A percentile compares a stretch with the other conserved stretches of the same genome.
These are phyloP conservation scores for Cybosia mesomella DNA, from an alignment of 2,888 invertebrate genomes.

Conservation along the genomic window DNA sequence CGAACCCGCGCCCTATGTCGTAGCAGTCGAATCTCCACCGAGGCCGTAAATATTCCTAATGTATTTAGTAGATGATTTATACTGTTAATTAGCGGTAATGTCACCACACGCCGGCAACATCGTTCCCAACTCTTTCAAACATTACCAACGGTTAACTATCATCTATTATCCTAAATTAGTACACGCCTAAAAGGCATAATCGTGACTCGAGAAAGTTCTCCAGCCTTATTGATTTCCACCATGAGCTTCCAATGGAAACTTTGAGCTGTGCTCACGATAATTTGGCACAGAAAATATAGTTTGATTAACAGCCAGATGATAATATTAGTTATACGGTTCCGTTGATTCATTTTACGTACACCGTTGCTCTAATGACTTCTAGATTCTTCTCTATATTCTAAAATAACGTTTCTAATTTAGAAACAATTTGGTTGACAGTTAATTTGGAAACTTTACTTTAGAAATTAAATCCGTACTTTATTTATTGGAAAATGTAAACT, in stretches of 20 bases:
- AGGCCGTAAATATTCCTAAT: too few species aligned
- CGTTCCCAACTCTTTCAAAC: conserved; percentile 35
- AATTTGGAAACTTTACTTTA: not conserved
- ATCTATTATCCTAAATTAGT: conserved; percentile 55
- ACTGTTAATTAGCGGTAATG: conserved; percentile 17
- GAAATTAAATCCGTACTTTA: not conserved
- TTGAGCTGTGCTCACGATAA: conserved; percentile 12
- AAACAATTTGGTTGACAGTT: not conserved
- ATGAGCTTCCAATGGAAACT: conserved; percentile 16
- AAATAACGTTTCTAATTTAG: not conserved
- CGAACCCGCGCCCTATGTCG: too few species aligned
- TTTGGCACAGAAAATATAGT: conserved; percentile 19
- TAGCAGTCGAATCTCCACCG: too few species aligned
- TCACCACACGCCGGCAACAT: conserved; percentile 17
- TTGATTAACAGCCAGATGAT: too few species aligned
- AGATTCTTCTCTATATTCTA: conserved; percentile 9
- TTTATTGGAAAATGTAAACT: not conserved
- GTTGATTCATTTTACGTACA: not conserved
- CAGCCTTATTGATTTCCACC: conserved; percentile 20
- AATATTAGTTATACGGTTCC: conserved; percentile 11
- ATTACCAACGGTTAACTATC: conserved; percentile 46
- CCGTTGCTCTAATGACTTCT: conserved; percentile 20
- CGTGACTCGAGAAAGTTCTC: conserved; percentile 37
- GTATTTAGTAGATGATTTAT: conserved; percentile 9
- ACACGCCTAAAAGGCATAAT: conserved; percentile 50